Evolutionary conservation across 2,113 vertebrate genomes (phyloP), one percentile per base, ranked within the genome.

Genomic region (Osmerus eperlanus): DNA sequence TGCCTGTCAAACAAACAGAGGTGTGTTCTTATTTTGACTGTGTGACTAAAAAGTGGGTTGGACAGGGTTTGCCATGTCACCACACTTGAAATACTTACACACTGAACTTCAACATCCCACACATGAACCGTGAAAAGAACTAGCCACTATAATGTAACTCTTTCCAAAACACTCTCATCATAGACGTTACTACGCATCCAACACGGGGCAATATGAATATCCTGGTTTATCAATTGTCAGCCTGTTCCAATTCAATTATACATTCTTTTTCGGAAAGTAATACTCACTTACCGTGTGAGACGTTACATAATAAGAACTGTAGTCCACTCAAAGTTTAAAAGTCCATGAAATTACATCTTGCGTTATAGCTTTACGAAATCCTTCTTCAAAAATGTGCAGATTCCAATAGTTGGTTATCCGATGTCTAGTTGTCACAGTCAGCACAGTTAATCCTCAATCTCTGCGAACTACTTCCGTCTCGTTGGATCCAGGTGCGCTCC

Each of bases 401-500:
- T 61, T 19, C 70, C 72, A 68, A 56, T 63, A 53, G 14, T 19
- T 64, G 72, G 32, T 72, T 25, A 36, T 6, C 23, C 2, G 32
- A 16, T 36, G 63, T 63, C 52, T 19, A 51, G 47, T 29, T 47
- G 41, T 9, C 41, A 70, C 28, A 70, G 19, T 56, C 36, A 15
- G 53, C 58, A 21, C 41, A 19, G 62, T 72, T 41, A 28, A 41
- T 52, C 3, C 28, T 59, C 63, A 64, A 71, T 68, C 69, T 75
- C 61, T 56, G 53, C 67, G 16, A 67, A 80, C 51, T 12, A 90
- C 92, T 94, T 93, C 94, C 92, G 91, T 90, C 73, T 85, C 32
- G 90, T 78, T 91, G 86, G 91, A 88, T 88, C 93, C 94, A 96
- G 95, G 96, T 96, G 94, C 77, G 93, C 85, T 84, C 65, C 76